Evolutionary conservation across 2,797 vertebrate species (phyloP), one percentile per base, ranked within the genome.

Genomic region (Lemur catta): DNA sequence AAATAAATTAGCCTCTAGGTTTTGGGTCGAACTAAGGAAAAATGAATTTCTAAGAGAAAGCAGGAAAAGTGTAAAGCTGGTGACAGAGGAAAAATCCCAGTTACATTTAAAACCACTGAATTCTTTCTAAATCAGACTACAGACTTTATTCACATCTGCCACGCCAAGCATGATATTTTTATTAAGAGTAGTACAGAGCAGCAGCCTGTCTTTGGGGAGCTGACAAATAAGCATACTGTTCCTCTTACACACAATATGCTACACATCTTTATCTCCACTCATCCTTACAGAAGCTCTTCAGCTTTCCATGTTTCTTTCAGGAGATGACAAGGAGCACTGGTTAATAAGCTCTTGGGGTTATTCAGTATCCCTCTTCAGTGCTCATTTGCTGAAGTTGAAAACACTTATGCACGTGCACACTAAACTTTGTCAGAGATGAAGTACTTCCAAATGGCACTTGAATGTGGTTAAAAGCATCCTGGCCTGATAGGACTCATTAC

Each of bases 381-480:
- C 89, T 95, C 91, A 7, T 95, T 96, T 97, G 95, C 97, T 96
- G 72, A 88, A 91, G 93, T 4, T 96, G 97, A 93, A 96, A 97
- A 97, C 91, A 91, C 97, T 97, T 81, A 17, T 84, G 96, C 94
- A 75, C 89, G 95, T 94, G 94, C 90, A 93, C 74, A 72, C 88
- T 91, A 63, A 84, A 95, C 96, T 84, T 96, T 96, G 97, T 97
- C 96, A 95, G 94, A 91, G 97, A 97, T 97, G 97, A 98, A 98
- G 97, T 95, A 76, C 98, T 96, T 97, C 93, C 92, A 97, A 96
- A 96, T 92, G 92, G 97, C 97, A 96, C 97, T 98, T 95, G 97
- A 97, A 84, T 96, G 94, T 84, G 84, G 81, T 96, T 97, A 94
- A 97, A 93, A 97, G 96, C 87, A 90, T 86, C 95, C 52, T 90